Evolutionary conservation across 2,113 vertebrate genomes (phyloP), one percentile per base, ranked within the genome.

Genomic region (Acanthisitta chloris): DNA sequence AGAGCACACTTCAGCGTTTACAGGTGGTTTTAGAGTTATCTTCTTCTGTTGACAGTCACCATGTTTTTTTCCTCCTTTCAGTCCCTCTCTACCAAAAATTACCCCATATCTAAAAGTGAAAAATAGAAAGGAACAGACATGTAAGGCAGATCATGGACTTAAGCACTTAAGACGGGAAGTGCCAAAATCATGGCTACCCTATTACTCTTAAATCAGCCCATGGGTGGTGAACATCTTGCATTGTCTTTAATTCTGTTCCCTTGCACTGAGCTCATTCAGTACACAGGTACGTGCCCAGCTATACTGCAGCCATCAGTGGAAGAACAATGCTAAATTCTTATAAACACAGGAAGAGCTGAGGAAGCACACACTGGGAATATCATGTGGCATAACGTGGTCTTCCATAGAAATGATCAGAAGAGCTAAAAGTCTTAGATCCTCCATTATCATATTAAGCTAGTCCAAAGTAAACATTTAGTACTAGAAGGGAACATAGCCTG

Each of bases 391-490:
- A 58, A n/a, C 2, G 14, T 14, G 72, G 49, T 28, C 67, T 90
- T 81, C 33, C 59, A 59, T 49, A 49, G 18, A 77, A 59, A 58
- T 62, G 49, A 65, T 45, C 55, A 55, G 55, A 89, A 92, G 54
- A 77, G 34, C 23, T 90, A 24, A 42, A 93, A 69, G 36, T 62
- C 51, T 93, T 77, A 69, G 62, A 77, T 80, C 20, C 24, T 5
- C 3, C 21, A 73, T 86, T 90, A 83, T 34, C 82, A 58, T 86
- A 86, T 58, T 73, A 80, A 88, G 18, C 6, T n/a, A 21, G 15
- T 80, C 87, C 93, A 96, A 91, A 90, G 69, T 16, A 94, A 88
- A 85, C 3, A 69, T 52, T 86, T 54, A n/a, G 26, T n/a, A 45
- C 14, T 49, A 70, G 26, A 91, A 92, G 20, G 9, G 26, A 45